A percentile compares a stretch with the other conserved stretches of the same genome.
These are phyloP conservation scores for human (Homo sapiens) DNA, from an alignment of 2,113 vertebrate genomes.

Conservation along the genomic window GRCh38 chr2:146756501-146757000, in stretches of 20 bases:
- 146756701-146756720: slow-evolving; percentile 76
- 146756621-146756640: slow-evolving; percentile 89
- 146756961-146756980: background rate
- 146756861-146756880: slow-evolving; percentile 55
- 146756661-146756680: slow-evolving; percentile 79
- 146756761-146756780: slow-evolving; percentile 26
- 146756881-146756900: background rate
- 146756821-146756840: slow-evolving; percentile 54
- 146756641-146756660: slow-evolving; percentile 85
- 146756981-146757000: background rate
- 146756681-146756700: slow-evolving; percentile 74
- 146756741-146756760: slow-evolving; percentile 3
- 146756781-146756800: slow-evolving; percentile 47
- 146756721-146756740: slow-evolving; percentile 68
- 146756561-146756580: slow-evolving; percentile 86
- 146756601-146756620: slow-evolving; percentile 88
- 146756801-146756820: slow-evolving; percentile 28
- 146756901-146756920: slow-evolving; percentile 14
- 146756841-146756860: slow-evolving; percentile 39
- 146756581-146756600: slow-evolving; percentile 85
- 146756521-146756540: slow-evolving; percentile 84
- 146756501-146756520: slow-evolving; percentile 70
- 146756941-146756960: background rate
- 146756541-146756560: slow-evolving; percentile 82
- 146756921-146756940: background rate